Conservation (phyloP, 1,140 invertebrate genomes). For the Hesperophylax magnus region DNA sequence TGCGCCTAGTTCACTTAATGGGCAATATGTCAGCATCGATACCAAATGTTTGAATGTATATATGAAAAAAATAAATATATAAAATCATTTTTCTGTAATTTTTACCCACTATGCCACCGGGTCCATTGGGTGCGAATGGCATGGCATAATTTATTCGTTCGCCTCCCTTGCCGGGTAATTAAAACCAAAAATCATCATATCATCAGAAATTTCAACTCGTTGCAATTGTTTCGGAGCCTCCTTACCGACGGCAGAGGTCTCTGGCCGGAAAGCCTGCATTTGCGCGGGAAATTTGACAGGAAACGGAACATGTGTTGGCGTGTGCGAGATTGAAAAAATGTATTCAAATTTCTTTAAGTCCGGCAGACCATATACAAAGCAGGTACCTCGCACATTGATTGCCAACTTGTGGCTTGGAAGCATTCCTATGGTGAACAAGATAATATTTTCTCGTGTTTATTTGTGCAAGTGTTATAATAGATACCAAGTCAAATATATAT, state of each 20-base stretch:
- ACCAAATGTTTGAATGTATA: too few relatives aligned
- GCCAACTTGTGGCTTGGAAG: too few relatives aligned
- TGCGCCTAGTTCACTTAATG: too few relatives aligned
- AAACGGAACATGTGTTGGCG: conserved; percentile 47
- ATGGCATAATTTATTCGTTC: conserved; percentile 55
- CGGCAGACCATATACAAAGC: conserved; percentile 45
- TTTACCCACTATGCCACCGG: conserved; percentile 28
- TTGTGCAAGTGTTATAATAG: too few relatives aligned
- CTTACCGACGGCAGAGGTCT: neutral
- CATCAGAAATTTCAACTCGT: conserved; percentile 35
- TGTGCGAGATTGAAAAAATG: conserved; percentile 50
- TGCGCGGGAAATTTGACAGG: conserved; percentile 23
- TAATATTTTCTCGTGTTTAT: too few relatives aligned
- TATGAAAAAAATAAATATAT: too few relatives aligned
- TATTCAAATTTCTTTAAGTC: conserved; percentile 57
- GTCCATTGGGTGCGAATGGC: conserved; percentile 3
- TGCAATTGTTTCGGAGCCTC: conserved; percentile 21
- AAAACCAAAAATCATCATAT: conserved; percentile 47
- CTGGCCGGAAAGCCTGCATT: neutral
- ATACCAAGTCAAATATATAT: too few relatives aligned
- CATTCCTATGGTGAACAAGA: too few relatives aligned
- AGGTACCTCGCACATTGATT: too few relatives aligned
- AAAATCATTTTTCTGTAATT: too few relatives aligned
- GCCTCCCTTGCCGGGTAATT: conserved; percentile 48
- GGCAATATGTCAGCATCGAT: too few relatives aligned